Percentiles rank a stretch among this genome's conserved stretches.
phyloP scores from a whole-genome alignment of 1,140 invertebrate genomes.

The Formica selysi region DNA sequence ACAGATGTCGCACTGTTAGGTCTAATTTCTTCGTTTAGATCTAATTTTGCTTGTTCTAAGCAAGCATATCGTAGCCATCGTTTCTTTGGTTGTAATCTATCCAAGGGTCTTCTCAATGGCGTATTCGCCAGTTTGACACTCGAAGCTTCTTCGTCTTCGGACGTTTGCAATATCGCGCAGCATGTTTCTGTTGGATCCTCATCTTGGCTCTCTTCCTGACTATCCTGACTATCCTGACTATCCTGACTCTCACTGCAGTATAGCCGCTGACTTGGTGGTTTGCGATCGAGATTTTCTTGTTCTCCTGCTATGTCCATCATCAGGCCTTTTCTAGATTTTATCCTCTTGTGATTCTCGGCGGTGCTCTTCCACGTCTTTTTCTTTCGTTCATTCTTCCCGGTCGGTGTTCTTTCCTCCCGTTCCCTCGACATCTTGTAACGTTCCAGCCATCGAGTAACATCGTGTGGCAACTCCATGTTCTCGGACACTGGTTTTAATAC shows the following conservation, averaged over 20 bases:
- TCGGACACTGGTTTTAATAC: constrained; percentile 86
- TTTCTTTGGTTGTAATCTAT: constrained; percentile 88
- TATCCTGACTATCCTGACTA: constrained; percentile 73
- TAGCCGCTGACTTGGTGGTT: constrained; percentile 77
- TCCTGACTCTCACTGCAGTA: constrained; percentile 79
- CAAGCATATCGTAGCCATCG: constrained; percentile 89
- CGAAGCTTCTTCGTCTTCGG: constrained; percentile 80
- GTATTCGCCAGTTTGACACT: constrained; percentile 78
- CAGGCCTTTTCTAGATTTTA: constrained; percentile 84
- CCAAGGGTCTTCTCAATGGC: constrained; percentile 80
- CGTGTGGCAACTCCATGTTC: constrained; percentile 87
- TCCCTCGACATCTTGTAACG: constrained; percentile 86
- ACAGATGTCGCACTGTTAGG: constrained; percentile 41
- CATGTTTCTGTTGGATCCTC: constrained; percentile 82
- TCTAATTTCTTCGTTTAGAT: constrained; percentile 84
- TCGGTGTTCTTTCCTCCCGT: constrained; percentile 85
- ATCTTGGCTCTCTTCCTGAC: constrained; percentile 84
- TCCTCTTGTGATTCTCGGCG: constrained; percentile 78
- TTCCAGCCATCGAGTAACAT: constrained; percentile 88
- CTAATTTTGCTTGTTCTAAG: constrained; percentile 85
- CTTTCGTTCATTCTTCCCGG: constrained; percentile 83
- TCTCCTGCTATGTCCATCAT: constrained; percentile 83
- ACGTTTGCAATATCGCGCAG: constrained; percentile 78
- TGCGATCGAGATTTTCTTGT: constrained; percentile 83
- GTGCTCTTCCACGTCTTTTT: constrained; percentile 83